Percentiles rank a stretch among this genome's conserved stretches.
Evolutionary conservation across 2,888 invertebrate genomes (phyloP).

Genomic region (Sinodicranocentrus sp.): DNA sequence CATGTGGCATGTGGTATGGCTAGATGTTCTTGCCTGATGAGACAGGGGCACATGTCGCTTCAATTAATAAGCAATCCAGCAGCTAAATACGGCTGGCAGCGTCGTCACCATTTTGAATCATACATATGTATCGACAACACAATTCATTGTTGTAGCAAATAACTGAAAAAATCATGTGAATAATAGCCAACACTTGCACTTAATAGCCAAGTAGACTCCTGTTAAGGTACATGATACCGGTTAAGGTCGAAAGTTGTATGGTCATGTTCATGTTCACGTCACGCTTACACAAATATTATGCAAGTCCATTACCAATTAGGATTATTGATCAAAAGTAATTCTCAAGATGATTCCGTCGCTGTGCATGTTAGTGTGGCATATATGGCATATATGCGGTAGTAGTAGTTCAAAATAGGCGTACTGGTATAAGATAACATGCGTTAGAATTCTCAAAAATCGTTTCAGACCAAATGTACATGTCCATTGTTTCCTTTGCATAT

Average conservation of each 20-base stretch:
- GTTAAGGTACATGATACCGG: constrained; percentile 8
- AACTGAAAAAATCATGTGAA: background rate
- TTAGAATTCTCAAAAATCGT: constrained; percentile 2
- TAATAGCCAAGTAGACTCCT: background rate
- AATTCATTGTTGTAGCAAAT: background rate
- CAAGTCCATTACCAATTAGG: constrained; percentile 37
- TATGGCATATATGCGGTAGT: constrained; percentile 4
- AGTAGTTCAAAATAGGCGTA: background rate
- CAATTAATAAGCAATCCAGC: background rate
- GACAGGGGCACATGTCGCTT: background rate
- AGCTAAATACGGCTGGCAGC: background rate
- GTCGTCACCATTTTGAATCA: background rate
- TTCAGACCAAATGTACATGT: constrained; percentile 14
- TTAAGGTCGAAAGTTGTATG: constrained; percentile 66
- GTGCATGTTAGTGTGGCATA: too few relatives aligned
- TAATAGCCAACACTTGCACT: background rate
- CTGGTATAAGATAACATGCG: constrained; percentile 14
- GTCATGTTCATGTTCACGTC: constrained; percentile 60
- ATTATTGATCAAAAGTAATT: constrained; percentile 46
- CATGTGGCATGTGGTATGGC: background rate
- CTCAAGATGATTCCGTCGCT: constrained; percentile 47
- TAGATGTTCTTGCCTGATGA: background rate
- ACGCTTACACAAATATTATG: constrained; percentile 25
- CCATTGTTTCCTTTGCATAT: constrained; percentile 50
- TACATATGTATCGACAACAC: background rate